Percentiles rank a stretch among this genome's conserved stretches.
Conservation (phyloP, 2,797 vertebrate genomes). For the Sebastes jordani region DNA sequence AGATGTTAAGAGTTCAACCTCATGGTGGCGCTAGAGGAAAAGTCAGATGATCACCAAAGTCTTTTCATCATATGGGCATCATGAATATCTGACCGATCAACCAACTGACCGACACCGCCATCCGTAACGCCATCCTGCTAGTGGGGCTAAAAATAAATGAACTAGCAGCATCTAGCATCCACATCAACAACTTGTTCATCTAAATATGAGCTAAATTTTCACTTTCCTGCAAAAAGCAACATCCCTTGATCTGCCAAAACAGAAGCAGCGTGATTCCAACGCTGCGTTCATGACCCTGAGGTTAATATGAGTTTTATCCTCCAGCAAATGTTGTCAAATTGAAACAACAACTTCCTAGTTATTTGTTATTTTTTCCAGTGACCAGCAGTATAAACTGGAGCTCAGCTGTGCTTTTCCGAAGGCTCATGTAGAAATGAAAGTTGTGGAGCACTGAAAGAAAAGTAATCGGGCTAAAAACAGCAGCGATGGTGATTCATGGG, state of each 20-base stretch:
- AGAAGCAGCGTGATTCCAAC: not conserved
- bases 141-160: too few species aligned
- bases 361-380: not conserved
- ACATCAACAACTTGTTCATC: not conserved
- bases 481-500: constrained; percentile 42
- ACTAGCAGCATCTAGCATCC: not conserved
- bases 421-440: constrained; percentile 7
- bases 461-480: constrained; percentile 33
- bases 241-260: not conserved
- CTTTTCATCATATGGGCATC: not conserved
- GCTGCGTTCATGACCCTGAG: not conserved
- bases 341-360: not conserved
- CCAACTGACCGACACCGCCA: not conserved
- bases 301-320: not conserved
- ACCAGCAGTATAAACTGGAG: not conserved
- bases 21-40: not conserved
- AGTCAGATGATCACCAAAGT: not conserved
- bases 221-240: not conserved
- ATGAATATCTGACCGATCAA: not conserved
- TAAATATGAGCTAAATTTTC: not conserved
- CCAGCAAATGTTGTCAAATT: constrained; percentile 1
- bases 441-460: constrained; percentile 1
- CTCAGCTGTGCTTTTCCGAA: not conserved
- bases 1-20: not conserved
- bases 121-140: fast-evolving